Base-by-base conservation (phyloP, 2,113 vertebrate genomes). In the Cyanoramphus novaezelandiae region DNA sequence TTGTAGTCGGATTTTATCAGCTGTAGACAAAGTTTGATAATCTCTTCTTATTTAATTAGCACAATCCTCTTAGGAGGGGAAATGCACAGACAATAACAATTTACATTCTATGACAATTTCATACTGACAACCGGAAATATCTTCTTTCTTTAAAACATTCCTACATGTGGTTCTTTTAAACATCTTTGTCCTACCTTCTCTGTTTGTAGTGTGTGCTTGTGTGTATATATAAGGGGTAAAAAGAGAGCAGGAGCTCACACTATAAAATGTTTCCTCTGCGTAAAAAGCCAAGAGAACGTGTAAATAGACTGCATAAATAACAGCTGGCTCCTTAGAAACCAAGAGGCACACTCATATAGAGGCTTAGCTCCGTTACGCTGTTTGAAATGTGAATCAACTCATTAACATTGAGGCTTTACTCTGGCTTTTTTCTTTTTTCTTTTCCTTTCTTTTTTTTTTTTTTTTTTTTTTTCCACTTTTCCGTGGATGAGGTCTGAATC, bases 11-110 rank as follows among this genome's bases (percentile, higher is more conserved):
- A 96, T 97, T 96, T 97, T 97, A 98, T 97, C 97, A 96, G 94
- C 91, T 95, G 82, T 77, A 96, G 94, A 97, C 94, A 92, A 97
- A 97, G 96, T 97, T 97, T 96, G 97, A 98, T 97, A 97, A 97
- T 97, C 96, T 97, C 93, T 96, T 94, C 97, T 91, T 90, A 92
- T 98, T 98, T 97, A 98, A 98, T 98, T 98, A 97, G 91, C 71
- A 82, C 96, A 97, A 98, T 97, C 97, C 96, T 98, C 97, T 97
- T 97, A 97, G 91, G 97, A 97, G 65, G 71, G 77, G 68, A 92
- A 97, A 95, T 63, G 81, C 93, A 91, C 55, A 92, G 90, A 95
- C 94, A 93, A 94, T 90, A 76, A 86, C 94, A 92, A 97, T 97
- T 98, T 94, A 67, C 18, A 11, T 96, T 94, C 87, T 68, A 35